phyloP scores from a whole-genome alignment of 1,140 invertebrate species.

The Caenorhabditis tropicalis region DNA sequence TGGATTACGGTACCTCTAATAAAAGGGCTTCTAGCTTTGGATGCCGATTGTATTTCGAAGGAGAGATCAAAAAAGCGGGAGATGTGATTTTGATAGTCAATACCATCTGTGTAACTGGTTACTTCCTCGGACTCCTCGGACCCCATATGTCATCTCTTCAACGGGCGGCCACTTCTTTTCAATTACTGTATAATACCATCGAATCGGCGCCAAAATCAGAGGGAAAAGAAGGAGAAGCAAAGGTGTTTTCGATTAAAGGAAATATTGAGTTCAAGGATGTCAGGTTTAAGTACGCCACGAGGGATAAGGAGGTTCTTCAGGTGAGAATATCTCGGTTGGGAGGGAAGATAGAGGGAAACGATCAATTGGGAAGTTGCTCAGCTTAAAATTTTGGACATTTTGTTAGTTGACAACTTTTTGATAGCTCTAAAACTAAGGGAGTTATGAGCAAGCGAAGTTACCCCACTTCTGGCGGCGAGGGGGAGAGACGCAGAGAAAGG shows the following conservation, averaged over 20 bases:
- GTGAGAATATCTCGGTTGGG: slow-evolving; percentile 75
- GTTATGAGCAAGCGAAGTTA: too few relatives aligned
- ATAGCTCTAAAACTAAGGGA: too few relatives aligned
- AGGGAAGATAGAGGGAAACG: too few relatives aligned
- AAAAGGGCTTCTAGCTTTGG: slow-evolving; percentile 50
- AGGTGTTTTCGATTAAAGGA: slow-evolving; percentile 57
- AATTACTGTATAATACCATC: slow-evolving; percentile 61
- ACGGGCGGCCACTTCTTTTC: slow-evolving; percentile 57
- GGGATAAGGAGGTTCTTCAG: slow-evolving; percentile 50
- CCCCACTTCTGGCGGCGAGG: too few relatives aligned
- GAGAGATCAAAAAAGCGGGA: slow-evolving; percentile 55
- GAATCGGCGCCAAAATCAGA: slow-evolving; percentile 72
- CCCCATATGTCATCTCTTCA: slow-evolving; percentile 64
- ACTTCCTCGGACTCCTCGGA: slow-evolving; percentile 60
- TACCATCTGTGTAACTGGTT: slow-evolving; percentile 56
- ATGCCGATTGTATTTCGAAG: slow-evolving; percentile 52
- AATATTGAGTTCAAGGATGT: slow-evolving; percentile 56
- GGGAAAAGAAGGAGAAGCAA: slow-evolving; percentile 72
- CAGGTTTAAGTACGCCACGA: slow-evolving; percentile 65
- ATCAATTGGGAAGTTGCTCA: too few relatives aligned
- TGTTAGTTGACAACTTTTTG: too few relatives aligned
- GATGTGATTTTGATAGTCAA: slow-evolving; percentile 59
- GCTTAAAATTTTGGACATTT: too few relatives aligned
- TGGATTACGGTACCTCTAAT: too few relatives aligned
- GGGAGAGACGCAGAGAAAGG: too few relatives aligned